Conservation (phyloP, 2,888 invertebrate species). For the Euplagia quadripunctaria region DNA sequence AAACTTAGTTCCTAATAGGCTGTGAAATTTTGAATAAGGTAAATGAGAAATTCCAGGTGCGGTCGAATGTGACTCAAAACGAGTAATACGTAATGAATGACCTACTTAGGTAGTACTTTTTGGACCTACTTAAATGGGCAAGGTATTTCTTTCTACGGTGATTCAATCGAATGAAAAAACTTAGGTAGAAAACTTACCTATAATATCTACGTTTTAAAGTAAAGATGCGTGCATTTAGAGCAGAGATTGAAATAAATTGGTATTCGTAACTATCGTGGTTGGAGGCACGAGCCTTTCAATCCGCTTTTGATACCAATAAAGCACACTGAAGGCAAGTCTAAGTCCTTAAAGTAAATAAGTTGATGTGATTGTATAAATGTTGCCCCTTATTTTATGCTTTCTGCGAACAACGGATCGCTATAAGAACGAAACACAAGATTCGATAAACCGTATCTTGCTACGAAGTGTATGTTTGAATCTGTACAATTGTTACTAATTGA, state of each 20-base stretch:
- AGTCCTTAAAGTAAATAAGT: background rate
- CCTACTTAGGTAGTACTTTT: conserved; percentile 26
- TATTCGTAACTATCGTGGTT: background rate
- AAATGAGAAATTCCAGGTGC: conserved; percentile 27
- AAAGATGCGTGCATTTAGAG: background rate
- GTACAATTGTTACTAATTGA: background rate
- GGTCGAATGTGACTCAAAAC: conserved; percentile 32
- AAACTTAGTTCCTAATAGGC: conserved; percentile 81
- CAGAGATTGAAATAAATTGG: background rate
- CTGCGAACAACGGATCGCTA: no score
- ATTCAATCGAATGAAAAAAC: conserved; percentile 7
- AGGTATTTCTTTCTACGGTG: conserved; percentile 5
- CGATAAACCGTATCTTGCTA: background rate
- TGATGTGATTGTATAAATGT: background rate
- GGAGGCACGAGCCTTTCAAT: background rate
- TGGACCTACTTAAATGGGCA: background rate
- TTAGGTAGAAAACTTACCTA: background rate
- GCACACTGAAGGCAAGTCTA: background rate
- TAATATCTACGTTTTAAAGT: background rate
- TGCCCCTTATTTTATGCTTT: background rate
- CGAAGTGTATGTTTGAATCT: background rate
- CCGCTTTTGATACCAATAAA: background rate
- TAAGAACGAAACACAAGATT: background rate
- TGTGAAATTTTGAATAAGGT: conserved; percentile 61
- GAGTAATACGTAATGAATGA: conserved; percentile 27